phyloP scores from a whole-genome alignment of 1,140 invertebrate species.

The Trachymyrmex cornetzi region DNA sequence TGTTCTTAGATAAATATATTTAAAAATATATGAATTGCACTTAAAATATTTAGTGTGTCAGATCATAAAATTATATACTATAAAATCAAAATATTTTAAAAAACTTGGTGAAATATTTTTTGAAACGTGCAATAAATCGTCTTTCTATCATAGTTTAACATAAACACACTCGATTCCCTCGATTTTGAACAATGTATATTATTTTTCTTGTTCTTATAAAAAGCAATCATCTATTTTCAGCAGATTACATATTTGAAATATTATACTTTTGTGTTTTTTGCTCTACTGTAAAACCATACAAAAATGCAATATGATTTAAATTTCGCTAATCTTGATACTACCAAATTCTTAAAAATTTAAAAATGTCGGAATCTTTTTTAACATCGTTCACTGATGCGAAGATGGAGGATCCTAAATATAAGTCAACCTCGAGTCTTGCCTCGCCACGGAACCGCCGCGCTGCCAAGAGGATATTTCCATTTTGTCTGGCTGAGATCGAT shows the following conservation, averaged over 20 bases:
- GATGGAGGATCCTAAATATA: conserved; percentile 20
- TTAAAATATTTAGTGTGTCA: not conserved
- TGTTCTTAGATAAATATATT: not conserved
- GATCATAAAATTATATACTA: not conserved
- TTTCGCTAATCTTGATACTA: not conserved
- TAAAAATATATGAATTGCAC: conserved; percentile 6
- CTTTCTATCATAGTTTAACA: not conserved
- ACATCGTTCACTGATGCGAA: not conserved
- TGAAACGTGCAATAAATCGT: not conserved
- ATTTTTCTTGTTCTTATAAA: not conserved
- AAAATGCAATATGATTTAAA: not conserved
- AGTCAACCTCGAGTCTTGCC: conserved; percentile 21
- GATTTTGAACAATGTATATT: not conserved
- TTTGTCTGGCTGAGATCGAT: conserved; percentile 58
- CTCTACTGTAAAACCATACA: not conserved
- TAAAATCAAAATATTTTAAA: conserved; percentile 27
- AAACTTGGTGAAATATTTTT: conserved; percentile 6
- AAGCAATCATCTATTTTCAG: not conserved
- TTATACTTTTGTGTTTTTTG: not conserved
- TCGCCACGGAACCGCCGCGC: conserved; percentile 1
- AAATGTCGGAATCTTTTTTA: not conserved
- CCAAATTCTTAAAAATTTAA: conserved; percentile 1
- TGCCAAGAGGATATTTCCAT: conserved; percentile 53
- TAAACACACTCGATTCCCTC: conserved; percentile 1
- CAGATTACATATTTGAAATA: not conserved